A percentile compares a stretch with the other conserved stretches of the same genome.
phyloP scores from a whole-genome alignment of 1,140 invertebrate species.

The Carposina sasakii region DNA sequence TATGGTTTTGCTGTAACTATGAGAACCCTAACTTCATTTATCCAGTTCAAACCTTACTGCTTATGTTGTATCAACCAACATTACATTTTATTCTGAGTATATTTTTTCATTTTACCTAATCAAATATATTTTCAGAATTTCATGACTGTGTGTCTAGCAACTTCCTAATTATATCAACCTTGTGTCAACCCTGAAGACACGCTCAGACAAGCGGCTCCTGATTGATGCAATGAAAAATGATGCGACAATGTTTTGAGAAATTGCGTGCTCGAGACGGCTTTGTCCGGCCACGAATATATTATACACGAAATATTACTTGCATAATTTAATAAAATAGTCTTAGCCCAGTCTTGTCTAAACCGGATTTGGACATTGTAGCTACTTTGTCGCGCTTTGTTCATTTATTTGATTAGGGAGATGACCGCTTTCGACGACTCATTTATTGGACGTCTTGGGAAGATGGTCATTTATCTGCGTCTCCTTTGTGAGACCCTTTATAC shows the following conservation, averaged over 20 bases:
- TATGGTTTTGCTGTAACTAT: too few species aligned
- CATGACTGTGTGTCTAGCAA: constrained; percentile 5
- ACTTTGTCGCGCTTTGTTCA: constrained; percentile 39
- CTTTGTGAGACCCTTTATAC: too few species aligned
- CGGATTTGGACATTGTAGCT: constrained; percentile 31
- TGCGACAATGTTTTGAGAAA: constrained; percentile 64
- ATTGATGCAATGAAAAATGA: constrained; percentile 70
- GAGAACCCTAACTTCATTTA: too few species aligned
- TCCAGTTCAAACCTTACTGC: too few species aligned
- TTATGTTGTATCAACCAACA: too few species aligned
- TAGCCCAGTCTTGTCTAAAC: too few species aligned
- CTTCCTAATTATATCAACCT: constrained; percentile 28
- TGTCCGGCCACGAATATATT: constrained; percentile 21
- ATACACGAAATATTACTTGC: constrained; percentile 50
- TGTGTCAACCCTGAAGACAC: constrained; percentile 18
- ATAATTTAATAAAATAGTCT: constrained; percentile 50
- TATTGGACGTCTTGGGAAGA: constrained; percentile 9
- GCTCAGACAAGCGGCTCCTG: constrained; percentile 45
- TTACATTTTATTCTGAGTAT: too few species aligned
- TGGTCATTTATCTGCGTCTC: constrained; percentile 54
- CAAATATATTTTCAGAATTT: too few species aligned
- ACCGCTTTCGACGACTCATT: constrained; percentile 25
- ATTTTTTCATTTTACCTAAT: too few species aligned
- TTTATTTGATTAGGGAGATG: constrained; percentile 50
- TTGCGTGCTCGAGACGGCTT: constrained; percentile 40